Percentiles rank a stretch among this genome's conserved stretches.
Evolutionary conservation across 1,140 invertebrate genomes (phyloP).

Genomic region (Pteromalus puparum): DNA sequence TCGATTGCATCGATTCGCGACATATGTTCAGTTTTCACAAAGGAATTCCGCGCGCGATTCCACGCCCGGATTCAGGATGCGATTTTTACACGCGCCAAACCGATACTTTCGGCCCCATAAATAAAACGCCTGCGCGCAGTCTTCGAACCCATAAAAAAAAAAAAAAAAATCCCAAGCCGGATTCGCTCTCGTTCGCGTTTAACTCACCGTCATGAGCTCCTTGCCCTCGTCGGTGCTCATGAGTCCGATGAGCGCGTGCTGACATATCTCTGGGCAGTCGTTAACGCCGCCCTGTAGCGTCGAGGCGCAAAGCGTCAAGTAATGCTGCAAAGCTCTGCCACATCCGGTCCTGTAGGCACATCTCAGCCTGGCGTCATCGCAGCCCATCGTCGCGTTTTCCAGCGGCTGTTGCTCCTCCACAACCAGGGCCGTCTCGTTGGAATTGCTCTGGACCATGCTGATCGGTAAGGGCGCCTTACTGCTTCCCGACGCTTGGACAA

Average conservation of each 20-base stretch:
- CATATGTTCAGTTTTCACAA: too few relatives aligned
- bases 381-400: slow-evolving; percentile 70
- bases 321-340: slow-evolving; percentile 83
- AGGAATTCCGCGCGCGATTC: too few relatives aligned
- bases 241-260: slow-evolving; percentile 85
- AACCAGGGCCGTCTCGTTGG: neutral
- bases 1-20: too few relatives aligned
- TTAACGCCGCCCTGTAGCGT: slow-evolving; percentile 77
- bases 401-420: neutral
- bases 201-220: slow-evolving; percentile 82
- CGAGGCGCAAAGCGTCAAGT: slow-evolving; percentile 82
- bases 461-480: neutral
- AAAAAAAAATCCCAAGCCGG: neutral
- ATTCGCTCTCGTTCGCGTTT: slow-evolving; percentile 52
- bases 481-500: too few relatives aligned
- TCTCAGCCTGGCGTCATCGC: slow-evolving; percentile 81
- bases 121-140: too few relatives aligned
- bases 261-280: slow-evolving; percentile 82
- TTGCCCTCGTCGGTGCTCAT: slow-evolving; percentile 87
- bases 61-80: too few relatives aligned
- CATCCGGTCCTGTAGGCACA: slow-evolving; percentile 86
- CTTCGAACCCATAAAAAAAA: too few relatives aligned
- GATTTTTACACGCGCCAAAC: too few relatives aligned
- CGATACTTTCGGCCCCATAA: too few relatives aligned
- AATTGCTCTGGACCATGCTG: neutral